Evolutionary conservation across 1,140 invertebrate species (phyloP).

Genomic region (Platorchestia sp.): DNA sequence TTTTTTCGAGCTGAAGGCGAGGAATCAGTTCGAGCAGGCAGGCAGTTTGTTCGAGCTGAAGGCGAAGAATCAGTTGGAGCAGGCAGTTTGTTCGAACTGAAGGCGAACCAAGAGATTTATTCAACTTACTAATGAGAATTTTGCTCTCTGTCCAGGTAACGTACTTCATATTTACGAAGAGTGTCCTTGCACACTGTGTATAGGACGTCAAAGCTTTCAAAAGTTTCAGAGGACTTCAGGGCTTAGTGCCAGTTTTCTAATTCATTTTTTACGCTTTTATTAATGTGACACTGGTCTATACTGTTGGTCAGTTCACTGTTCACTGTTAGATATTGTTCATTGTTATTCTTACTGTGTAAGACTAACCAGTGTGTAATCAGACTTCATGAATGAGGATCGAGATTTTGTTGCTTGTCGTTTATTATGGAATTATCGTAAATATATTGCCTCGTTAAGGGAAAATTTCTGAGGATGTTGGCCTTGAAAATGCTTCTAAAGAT

Average conservation of each 20-base stretch:
- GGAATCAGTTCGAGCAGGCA: neutral
- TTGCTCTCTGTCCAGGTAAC: neutral
- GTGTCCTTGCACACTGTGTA: neutral
- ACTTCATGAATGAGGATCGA: too few species aligned
- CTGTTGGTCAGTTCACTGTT: too few species aligned
- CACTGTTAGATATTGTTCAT: too few species aligned
- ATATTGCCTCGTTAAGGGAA: neutral
- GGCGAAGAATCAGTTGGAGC: too few species aligned
- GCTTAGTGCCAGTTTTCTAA: neutral
- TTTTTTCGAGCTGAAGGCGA: too few species aligned
- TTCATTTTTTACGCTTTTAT: neutral
- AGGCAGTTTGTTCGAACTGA: too few species aligned
- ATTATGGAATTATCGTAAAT: neutral
- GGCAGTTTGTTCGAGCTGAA: neutral
- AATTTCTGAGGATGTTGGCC: neutral
- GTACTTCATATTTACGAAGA: neutral
- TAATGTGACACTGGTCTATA: too few species aligned
- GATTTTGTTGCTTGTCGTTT: neutral
- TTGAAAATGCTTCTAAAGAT: neutral
- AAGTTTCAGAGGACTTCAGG: too few species aligned
- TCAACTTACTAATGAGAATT: neutral
- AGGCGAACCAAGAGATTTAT: neutral
- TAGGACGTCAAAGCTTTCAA: neutral
- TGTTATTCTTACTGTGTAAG: too few species aligned
- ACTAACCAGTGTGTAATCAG: too few species aligned